Percentiles rank a stretch among this genome's conserved stretches.
These are phyloP conservation scores for Cecidostiba fungosa DNA, from an alignment of 2,888 invertebrate species.

Conservation along the genomic window DNA sequence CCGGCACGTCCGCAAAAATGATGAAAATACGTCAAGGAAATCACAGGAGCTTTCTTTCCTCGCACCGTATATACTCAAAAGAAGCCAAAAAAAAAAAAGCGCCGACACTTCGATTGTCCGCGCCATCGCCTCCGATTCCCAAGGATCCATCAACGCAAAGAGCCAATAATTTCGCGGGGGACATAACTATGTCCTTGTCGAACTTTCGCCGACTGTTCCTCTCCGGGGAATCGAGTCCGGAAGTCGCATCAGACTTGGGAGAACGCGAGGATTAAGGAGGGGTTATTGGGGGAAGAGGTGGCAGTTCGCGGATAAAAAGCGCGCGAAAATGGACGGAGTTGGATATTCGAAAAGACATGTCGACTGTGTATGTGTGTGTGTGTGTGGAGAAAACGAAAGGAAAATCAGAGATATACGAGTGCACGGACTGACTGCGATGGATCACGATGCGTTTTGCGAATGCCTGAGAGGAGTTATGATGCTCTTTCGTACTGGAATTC, in stretches of 20 bases:
- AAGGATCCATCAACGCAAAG: conserved; percentile 55
- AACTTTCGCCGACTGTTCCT: conserved; percentile 6
- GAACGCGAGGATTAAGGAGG: background rate
- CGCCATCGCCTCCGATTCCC: conserved; percentile 55
- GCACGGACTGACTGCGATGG: too few relatives aligned
- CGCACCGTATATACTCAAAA: too few relatives aligned
- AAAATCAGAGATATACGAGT: too few relatives aligned
- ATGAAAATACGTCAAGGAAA: conserved; percentile 52
- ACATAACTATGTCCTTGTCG: conserved; percentile 45
- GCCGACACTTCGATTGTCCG: conserved; percentile 48
- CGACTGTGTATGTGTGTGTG: too few relatives aligned
- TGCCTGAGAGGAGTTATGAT: too few relatives aligned
- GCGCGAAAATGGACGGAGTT: background rate
- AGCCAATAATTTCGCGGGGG: conserved; percentile 51
- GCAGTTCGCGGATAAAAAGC: background rate
- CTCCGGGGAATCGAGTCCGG: conserved; percentile 20
- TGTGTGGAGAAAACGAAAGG: too few relatives aligned
- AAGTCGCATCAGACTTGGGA: background rate
- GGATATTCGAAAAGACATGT: too few relatives aligned
- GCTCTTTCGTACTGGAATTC: too few relatives aligned
- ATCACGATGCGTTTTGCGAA: too few relatives aligned
- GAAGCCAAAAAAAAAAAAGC: background rate
- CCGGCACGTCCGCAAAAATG: conserved; percentile 36
- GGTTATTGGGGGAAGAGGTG: too few relatives aligned
- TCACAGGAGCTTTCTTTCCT: conserved; percentile 41